These are phyloP conservation scores for Acrobasis consociella DNA, from an alignment of 2,888 invertebrate species.

Conservation along the genomic window DNA sequence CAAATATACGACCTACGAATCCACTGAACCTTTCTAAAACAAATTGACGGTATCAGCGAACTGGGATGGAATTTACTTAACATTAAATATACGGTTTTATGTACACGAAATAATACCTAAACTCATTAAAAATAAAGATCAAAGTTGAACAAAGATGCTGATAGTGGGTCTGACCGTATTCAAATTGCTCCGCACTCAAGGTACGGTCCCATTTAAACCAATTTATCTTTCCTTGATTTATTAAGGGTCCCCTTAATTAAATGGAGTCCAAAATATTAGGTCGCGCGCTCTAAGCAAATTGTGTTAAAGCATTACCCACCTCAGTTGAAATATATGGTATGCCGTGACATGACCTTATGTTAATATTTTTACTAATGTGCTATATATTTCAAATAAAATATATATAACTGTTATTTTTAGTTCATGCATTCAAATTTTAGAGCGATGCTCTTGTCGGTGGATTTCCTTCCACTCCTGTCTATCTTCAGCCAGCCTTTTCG, in stretches of 20 bases:
- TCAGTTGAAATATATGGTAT: conserved; percentile 14
- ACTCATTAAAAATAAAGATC: conserved; percentile 18
- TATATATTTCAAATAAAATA: too few relatives aligned
- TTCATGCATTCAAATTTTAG: too few relatives aligned
- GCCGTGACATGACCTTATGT: too few relatives aligned
- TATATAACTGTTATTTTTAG: too few relatives aligned
- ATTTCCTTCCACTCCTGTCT: too few relatives aligned
- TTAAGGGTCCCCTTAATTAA: conserved; percentile 52
- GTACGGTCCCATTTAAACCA: conserved; percentile 55
- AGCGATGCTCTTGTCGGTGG: too few relatives aligned
- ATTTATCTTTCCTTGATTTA: conserved; percentile 64
- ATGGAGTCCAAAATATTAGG: conserved; percentile 45
- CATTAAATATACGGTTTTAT: not conserved
- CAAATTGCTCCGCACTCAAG: conserved; percentile 44
- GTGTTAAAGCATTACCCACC: conserved; percentile 28
- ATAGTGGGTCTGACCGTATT: conserved; percentile 26
- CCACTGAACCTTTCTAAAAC: conserved; percentile 13
- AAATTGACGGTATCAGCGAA: conserved; percentile 9
- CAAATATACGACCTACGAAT: conserved; percentile 4
- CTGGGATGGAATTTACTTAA: conserved; percentile 3
- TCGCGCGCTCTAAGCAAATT: conserved; percentile 38
- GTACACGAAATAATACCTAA: conserved; percentile 4
- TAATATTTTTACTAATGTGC: too few relatives aligned
- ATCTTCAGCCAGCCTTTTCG: too few relatives aligned
- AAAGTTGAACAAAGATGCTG: conserved; percentile 17